Evolutionary conservation across 2,888 invertebrate species (phyloP), one percentile per base, ranked within the genome.

Genomic region (Spilosoma lubricipeda): DNA sequence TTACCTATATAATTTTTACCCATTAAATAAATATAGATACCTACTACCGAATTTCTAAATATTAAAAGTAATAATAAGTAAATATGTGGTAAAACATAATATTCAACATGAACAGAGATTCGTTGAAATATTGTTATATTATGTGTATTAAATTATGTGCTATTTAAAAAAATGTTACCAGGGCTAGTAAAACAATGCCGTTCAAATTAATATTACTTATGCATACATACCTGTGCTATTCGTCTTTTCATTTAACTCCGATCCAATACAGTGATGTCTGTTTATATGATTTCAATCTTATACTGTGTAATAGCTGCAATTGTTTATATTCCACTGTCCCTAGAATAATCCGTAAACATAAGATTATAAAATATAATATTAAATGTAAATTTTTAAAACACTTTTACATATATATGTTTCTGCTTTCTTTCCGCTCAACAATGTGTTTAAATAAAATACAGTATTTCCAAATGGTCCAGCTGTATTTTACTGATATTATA

Each of bases 401-500:
- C 63, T 63, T 59, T 63, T 63, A 63, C 30, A 18, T 30, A 30
- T 18, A 3, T 15, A 30, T 30, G 18, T 27, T 63, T 18, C 30
- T 70, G 63, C 70, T 70, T 70, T 70, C 70, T 70, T 70, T 63
- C 27, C 42, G 70, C 70, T 70, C 63, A 70, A 23, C 20, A 45
- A 59, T 45, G 11, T 70, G 2, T 63, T 30, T 30, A 18, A 18
- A 7, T 18, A 63, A 63, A 18, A 18, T 59, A 63, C 30, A 45
- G 20, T 67, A 67, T 67, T 67, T 67, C 8, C 18, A 30, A 63
- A 63, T 15, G 63, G 30, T 30, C 63, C 7, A 30, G 18, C 63
- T 30, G 30, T 30, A 30, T 63, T 15, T 63, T 15, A 27, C 13
- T n/a, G 59, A 27, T 59, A 59, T 27, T 30, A 63, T 63, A 30